Evolutionary conservation across 2,113 vertebrate genomes (phyloP), one percentile per base, ranked within the genome.

Genomic region (Pteropus alecto): DNA sequence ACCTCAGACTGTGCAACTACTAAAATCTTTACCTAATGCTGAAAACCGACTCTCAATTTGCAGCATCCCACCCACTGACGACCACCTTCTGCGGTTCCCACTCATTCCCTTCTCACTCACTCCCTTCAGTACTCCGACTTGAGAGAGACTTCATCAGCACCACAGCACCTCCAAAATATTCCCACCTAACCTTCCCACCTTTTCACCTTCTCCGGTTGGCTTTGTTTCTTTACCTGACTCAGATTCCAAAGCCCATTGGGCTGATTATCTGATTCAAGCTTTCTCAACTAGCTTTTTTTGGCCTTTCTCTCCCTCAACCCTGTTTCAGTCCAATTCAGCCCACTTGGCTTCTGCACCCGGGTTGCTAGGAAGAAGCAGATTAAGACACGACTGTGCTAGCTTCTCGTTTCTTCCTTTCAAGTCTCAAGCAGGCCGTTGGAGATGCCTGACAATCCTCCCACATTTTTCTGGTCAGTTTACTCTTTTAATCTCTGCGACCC

Each of bases 201-300:
- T n/a, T 38, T 58, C 28, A 6, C n/a, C 43, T 61, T 21, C 35
- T 46, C n/a, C n/a, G 51, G 51, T 51, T 51, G 48, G 60, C 60
- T 63, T 82, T n/a, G 33, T 38, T 10, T 21, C 43, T 79, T 58
- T 38, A 15, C 38, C 19, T 22, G 41, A 13, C 54, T 71, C n/a
- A 19, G 22, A 82, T 11, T 30, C 41, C 41, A 1, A 3, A n/a
- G 83, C 46, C 21, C 30, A 4, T 5, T 16, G 3, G 5, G 5
- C 68, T 22, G 13, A 26, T 41, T 43, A 3, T 18, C 35, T 5
- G 22, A 24, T 33, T 0, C 9, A 0, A 1, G 26, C 15, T 14
- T 56, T 65, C 63, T 79, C 54, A 38, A 6, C 43, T 26, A 51
- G 15, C 28, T n/a, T 16, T 71, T 6, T 12, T 18, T 51, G 51